These are phyloP conservation scores for Perithous albicinctus DNA, from an alignment of 2,888 invertebrate genomes.

Conservation along the genomic window DNA sequence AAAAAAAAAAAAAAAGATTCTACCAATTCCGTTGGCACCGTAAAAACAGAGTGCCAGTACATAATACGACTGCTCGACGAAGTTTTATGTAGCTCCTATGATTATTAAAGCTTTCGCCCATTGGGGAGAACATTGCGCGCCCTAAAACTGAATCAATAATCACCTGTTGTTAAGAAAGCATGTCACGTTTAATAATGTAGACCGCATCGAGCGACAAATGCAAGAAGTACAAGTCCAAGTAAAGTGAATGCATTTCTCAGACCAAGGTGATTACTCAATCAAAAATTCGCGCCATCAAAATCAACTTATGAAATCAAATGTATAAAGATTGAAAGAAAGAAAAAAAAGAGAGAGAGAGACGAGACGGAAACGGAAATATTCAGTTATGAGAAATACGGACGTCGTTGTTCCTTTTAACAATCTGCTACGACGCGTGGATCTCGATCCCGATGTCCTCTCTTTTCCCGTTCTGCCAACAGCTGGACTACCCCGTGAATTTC, in stretches of 20 bases:
- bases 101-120: not conserved
- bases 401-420: slow-evolving; percentile 64
- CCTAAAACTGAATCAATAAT: slow-evolving; percentile 58
- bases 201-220: not conserved
- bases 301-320: slow-evolving; percentile 53
- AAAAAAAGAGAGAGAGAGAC: slow-evolving; percentile 53
- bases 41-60: slow-evolving; percentile 72
- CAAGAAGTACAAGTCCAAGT: not conserved
- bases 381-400: slow-evolving; percentile 59
- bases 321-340: slow-evolving; percentile 57
- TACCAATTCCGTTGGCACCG: slow-evolving; percentile 49
- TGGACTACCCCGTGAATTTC: slow-evolving; percentile 30
- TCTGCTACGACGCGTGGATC: slow-evolving; percentile 69
- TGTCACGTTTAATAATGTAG: slow-evolving; percentile 4
- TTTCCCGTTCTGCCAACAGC: slow-evolving; percentile 60
- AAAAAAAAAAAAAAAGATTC: slow-evolving; percentile 38
- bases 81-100: slow-evolving; percentile 32
- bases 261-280: slow-evolving; percentile 60
- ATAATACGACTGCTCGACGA: slow-evolving; percentile 61
- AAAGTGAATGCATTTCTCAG: slow-evolving; percentile 25
- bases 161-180: slow-evolving; percentile 57
- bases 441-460: slow-evolving; percentile 68
- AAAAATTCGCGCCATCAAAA: slow-evolving; percentile 44
- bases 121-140: slow-evolving; percentile 5
- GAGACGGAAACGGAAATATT: slow-evolving; percentile 55